These are phyloP conservation scores for Drosophila sturtevanti DNA, from an alignment of 1,140 invertebrate species.

Conservation along the genomic window DNA sequence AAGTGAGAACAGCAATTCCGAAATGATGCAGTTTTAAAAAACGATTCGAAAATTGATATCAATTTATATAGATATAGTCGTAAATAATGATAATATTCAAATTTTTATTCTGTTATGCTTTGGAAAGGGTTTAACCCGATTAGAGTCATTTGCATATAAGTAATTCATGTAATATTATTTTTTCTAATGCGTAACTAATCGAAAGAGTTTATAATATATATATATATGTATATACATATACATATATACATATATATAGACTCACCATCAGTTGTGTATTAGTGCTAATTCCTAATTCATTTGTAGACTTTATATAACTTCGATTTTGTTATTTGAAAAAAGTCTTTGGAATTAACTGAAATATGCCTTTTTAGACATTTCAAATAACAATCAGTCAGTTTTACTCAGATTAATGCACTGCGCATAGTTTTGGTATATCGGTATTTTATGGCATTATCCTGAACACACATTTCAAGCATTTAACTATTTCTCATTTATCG, in stretches of 20 bases:
- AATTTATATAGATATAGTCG: neutral
- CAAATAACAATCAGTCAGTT: neutral
- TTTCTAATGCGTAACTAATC: conserved; percentile 49
- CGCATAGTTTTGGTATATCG: neutral
- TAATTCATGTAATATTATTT: conserved; percentile 36
- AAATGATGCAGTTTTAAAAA: no score
- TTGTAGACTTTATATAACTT: conserved; percentile 24
- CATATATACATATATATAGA: neutral
- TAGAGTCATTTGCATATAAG: conserved; percentile 24
- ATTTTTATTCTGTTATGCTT: neutral
- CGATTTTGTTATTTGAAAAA: conserved; percentile 29
- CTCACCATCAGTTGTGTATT: conserved; percentile 1
- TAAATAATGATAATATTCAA: neutral
- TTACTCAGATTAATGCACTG: neutral
- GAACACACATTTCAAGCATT: neutral
- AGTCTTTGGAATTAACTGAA: neutral
- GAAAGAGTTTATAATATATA: conserved; percentile 3
- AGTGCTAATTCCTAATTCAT: conserved; percentile 27
- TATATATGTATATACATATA: neutral
- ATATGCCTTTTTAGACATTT: neutral
- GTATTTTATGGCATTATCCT: neutral
- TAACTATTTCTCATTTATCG: neutral
- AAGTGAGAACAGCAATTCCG: no score
- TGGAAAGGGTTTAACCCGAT: conserved; percentile 40
- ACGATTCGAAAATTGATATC: no score